Base-by-base conservation (phyloP, 2,888 invertebrate species). In the Drosophila falleni region DNA sequence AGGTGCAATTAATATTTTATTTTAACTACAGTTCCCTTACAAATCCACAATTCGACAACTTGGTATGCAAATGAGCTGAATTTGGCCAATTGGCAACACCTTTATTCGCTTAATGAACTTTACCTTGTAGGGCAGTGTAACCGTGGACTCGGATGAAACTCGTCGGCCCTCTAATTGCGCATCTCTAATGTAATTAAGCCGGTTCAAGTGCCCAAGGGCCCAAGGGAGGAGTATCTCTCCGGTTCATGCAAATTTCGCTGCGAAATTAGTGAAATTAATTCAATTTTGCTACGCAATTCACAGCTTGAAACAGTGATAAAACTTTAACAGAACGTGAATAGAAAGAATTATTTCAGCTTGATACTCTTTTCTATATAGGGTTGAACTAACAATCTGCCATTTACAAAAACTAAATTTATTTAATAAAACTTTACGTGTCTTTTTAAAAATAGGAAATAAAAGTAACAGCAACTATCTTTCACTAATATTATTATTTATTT, bases 151-250 rank as follows among this genome's bases (percentile, higher is more conserved):
- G 46, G 29, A 58, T 68, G 16, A 46, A 55, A 65, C 23, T 58
- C 42, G 31, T 33, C 33, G 54, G 44, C n/a, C 44, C 49, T 72
- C 72, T 72, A 81, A 87, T 76, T 78, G 75, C 78, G 87, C 85
- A 89, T 87, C 89, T 76, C 65, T 76, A 81, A 80, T 87, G 81
- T 87, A 87, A 87, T 89, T 81, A 86, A 73, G 61, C 19, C 19
- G 15, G 29, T 51, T 35, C 46, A 51, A 67, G 29, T 31, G 60
- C 26, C 60, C 64, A 53, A 29, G 49, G 37, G 60, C 26, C 60
- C 64, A 53, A 29, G 49, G 37, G 50, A 56, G 42, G 47, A 16
- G 10, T 13, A 15, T 26, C 31, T 5, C n/a, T 13, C 13, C 5
- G 47, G 41, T 54, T 55, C 71, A 85, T 81, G 89, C 88, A 73